phyloP scores from a whole-genome alignment of 2,888 invertebrate species.

The Pyrgus malvae region DNA sequence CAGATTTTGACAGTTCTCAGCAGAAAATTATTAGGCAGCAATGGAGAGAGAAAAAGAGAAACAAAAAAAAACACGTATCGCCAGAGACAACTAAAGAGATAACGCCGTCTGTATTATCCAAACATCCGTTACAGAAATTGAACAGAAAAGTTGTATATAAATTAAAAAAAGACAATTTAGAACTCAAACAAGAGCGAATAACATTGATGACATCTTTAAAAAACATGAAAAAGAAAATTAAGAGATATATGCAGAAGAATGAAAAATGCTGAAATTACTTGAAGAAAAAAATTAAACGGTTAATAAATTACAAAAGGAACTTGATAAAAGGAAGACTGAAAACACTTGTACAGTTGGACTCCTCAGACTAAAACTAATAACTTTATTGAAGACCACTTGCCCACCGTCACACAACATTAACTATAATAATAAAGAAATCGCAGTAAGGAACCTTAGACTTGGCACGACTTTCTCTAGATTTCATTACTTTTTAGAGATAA shows the following conservation, averaged over 20 bases:
- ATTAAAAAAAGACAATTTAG: slow-evolving; percentile 19
- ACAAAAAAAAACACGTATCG: slow-evolving; percentile 6
- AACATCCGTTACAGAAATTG: slow-evolving; percentile 3
- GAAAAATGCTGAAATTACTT: neutral
- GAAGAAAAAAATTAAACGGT: slow-evolving; percentile 2
- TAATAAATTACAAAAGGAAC: neutral
- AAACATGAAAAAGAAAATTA: neutral
- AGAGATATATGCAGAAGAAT: neutral
- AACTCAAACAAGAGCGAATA: slow-evolving; percentile 9
- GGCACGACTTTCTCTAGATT: too few species aligned
- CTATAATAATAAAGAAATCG: too few species aligned
- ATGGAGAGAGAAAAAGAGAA: too few species aligned
- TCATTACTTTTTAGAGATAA: too few species aligned
- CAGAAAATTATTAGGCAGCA: slow-evolving; percentile 26
- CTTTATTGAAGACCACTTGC: slow-evolving; percentile 1
- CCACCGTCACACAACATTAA: neutral
- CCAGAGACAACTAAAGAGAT: slow-evolving; percentile 15
- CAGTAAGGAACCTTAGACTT: too few species aligned
- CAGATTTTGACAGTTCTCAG: slow-evolving; percentile 15
- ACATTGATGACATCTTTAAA: neutral
- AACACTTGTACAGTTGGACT: neutral
- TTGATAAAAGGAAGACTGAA: neutral
- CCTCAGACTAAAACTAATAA: slow-evolving; percentile 1
- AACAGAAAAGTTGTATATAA: slow-evolving; percentile 15
- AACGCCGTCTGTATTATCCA: slow-evolving; percentile 15